Base-by-base conservation (phyloP, 1,140 invertebrate genomes). In the Drosophila littoralis region DNA sequence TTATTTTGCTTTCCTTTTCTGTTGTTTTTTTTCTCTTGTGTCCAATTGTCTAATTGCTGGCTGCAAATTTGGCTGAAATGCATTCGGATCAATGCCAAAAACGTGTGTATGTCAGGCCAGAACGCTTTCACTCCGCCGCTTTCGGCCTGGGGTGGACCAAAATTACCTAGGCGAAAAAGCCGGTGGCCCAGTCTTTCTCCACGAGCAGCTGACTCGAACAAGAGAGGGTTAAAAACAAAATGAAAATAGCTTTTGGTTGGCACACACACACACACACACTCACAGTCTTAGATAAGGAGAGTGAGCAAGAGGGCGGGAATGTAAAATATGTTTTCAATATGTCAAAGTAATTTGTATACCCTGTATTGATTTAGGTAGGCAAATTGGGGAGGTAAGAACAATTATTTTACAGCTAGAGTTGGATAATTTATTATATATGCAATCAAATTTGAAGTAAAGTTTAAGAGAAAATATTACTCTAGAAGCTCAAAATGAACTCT, bases 71-170 rank as follows among this genome's bases (percentile, higher is more conserved):
- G 17, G 59, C 48, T 72, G 68, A 68, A 80, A 64, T 81, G 70
- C 64, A 66, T 35, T 71, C 77, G 59, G 71, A 66, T 59, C 52
- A 61, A 43, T 89, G 84, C 84, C 84, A 89, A 89, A 75, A 89
- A 77, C 42, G 64, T 77, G 78, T 48, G 66, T 80, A 73, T 69
- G 54, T 45, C 54, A 54, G 46, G 43, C 43, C 54, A 77, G 60
- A 68, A 68, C 71, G 64, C 38, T 89, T 89, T 89, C 84, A 89
- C 85, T 88, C 77, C 79, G 64, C 43, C 40, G 67, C 57, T 63
- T 54, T 63, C 33, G 35, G 17, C 9, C 38, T 12, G 15, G 45
- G 22, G 15, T 77, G 36, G 54, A 58, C 15, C 43, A 28, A 22
- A 28, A 10, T 22, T 35, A 6, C 12, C 10, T 59, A 51, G 28